phyloP scores from a whole-genome alignment of 2,113 vertebrate species.

The Crotophaga sulcirostris region DNA sequence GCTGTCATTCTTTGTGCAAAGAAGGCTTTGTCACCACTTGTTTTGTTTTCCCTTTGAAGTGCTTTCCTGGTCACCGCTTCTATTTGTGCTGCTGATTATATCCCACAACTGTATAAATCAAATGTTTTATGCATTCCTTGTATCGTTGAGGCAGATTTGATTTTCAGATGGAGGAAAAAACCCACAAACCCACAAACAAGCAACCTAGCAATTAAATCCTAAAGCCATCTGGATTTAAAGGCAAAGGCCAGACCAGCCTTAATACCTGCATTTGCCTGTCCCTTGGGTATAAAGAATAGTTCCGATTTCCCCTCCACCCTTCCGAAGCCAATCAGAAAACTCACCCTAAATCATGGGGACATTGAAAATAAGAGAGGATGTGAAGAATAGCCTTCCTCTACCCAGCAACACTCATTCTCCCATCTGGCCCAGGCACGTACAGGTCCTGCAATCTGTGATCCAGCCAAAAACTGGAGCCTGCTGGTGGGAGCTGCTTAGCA shows the following conservation, averaged over 20 bases:
- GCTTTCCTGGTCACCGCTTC: not conserved
- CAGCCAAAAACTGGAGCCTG: accelerated
- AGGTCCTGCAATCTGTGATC: accelerated
- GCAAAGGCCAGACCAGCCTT: not conserved
- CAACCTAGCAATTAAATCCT: not conserved
- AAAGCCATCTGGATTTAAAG: slow-evolving; percentile 37
- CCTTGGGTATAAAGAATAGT: not conserved
- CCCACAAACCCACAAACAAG: not conserved
- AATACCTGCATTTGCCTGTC: not conserved
- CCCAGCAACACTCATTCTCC: not conserved
- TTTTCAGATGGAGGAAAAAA: not conserved
- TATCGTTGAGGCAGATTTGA: not conserved
- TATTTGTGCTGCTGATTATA: not conserved
- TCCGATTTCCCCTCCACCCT: slow-evolving; percentile 38
- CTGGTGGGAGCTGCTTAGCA: not conserved
- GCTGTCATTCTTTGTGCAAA: not conserved
- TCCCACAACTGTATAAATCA: not conserved
- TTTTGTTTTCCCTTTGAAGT: not conserved
- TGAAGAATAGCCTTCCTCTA: not conserved
- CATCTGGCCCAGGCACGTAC: not conserved
- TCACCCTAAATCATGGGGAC: not conserved
- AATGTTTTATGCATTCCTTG: not conserved
- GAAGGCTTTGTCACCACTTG: not conserved
- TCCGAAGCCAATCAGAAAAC: not conserved
- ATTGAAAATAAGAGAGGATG: not conserved